These are phyloP conservation scores for Mythimna pallens DNA, from an alignment of 2,888 invertebrate genomes.

Conservation along the genomic window DNA sequence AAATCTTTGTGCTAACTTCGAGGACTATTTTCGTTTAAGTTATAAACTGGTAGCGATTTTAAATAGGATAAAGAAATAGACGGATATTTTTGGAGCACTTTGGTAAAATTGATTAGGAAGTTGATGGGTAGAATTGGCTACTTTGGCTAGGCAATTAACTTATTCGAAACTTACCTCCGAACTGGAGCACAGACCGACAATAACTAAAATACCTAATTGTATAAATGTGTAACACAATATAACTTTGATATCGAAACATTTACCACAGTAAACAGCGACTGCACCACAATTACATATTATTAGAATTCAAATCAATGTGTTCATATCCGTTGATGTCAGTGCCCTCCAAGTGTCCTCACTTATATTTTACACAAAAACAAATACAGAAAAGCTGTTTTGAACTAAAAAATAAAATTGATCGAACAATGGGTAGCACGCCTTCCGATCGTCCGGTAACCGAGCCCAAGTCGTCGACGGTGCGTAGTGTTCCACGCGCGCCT, in stretches of 20 bases:
- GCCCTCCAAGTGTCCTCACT: no score
- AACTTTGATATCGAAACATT: slow-evolving; percentile 2
- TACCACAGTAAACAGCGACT: not conserved
- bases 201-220: not conserved
- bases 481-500: no score
- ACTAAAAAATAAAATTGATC: no score
- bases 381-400: not conserved
- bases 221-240: slow-evolving; percentile 1
- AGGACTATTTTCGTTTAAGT: slow-evolving; percentile 9
- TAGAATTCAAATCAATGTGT: not conserved
- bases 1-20: slow-evolving; percentile 66
- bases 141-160: no score
- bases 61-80: not conserved
- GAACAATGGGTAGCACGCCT: no score
- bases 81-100: not conserved
- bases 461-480: no score
- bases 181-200: not conserved
- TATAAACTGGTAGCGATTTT: slow-evolving; percentile 24
- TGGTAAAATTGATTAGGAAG: not conserved
- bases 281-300: not conserved
- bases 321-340: not conserved
- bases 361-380: not conserved
- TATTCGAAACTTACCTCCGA: not conserved
- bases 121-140: not conserved
- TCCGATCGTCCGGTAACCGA: no score